Base-by-base conservation (phyloP, 23 tunicate genomes). In the Ascidia mentula region DNA sequence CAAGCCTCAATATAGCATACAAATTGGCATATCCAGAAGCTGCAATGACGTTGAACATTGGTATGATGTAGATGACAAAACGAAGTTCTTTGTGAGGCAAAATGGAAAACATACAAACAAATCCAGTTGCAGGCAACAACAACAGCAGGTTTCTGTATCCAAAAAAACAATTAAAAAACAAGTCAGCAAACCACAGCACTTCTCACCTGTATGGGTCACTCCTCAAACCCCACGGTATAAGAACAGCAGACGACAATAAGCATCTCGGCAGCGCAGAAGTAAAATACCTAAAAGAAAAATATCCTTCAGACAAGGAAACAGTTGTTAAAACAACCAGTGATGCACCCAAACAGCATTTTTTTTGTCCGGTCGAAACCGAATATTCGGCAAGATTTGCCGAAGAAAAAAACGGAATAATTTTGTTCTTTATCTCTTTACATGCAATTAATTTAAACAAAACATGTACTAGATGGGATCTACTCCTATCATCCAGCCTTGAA, bases 31-130 rank as follows among this genome's bases (percentile, higher is more conserved):
- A 73, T 60, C 69, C 98, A 39, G 77, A 34, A 6, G 98, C 95
- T 1, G 95, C 86, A 5, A 89, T 69, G 5, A 79, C 80, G 59
- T 95, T 89, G 18, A 95, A 69, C 65, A 95, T 36, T 7, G 98
- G 95, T 32, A 89, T 71, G 34, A 91, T 89, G 85, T 95, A 95
- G n/a, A 90, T 77, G 40, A 95, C 89, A 75, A 95, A 95, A 3
- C 98, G 53, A 45, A 88, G 74, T 73, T 95, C 98, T 78, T 95
- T 95, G 84, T 95, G 98, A 38, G 98, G 95, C 24, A 89, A 71
- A 30, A 81, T 38, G 6, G 98, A 95, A 37, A 82, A 89, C 6
- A 82, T 69, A 36, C 86, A 46, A 7, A 95, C 79, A 46, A 95
- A 95, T 3, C 46, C 75, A 0, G 78, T 30, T 15, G 95, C 85